Evolutionary conservation across 2,113 vertebrate species (phyloP).

Genomic region (Brachyhypopomus occidentalis): DNA sequence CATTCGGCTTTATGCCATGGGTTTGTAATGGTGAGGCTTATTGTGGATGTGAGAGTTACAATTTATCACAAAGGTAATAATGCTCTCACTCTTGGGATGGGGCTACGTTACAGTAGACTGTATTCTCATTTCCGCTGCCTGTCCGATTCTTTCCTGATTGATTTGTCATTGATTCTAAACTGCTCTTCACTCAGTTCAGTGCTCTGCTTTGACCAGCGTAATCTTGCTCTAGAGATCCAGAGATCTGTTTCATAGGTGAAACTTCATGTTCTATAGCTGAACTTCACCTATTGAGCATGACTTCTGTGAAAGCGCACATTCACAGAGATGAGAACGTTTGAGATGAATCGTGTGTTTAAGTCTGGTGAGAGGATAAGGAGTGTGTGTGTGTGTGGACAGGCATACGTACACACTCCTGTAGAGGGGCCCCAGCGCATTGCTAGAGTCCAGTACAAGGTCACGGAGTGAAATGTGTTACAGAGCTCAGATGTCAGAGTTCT

Average conservation of each 20-base stretch:
- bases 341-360: neutral
- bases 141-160: neutral
- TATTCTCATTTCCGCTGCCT: conserved; percentile 41
- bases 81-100: neutral
- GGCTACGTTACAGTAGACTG: neutral
- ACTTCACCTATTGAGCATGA: neutral
- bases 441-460: conserved; percentile 23
- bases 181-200: neutral
- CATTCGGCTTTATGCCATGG: neutral
- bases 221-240: neutral
- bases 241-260: neutral
- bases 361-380: neutral
- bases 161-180: neutral
- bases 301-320: too few species aligned
- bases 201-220: neutral
- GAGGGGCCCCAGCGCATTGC: neutral
- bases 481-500: conserved; percentile 47
- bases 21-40: neutral
- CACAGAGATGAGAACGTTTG: too few species aligned
- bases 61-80: conserved; percentile 4
- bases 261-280: neutral
- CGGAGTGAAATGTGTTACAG: conserved; percentile 1
- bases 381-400: conserved; percentile 5
- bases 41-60: neutral
- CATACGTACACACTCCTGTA: neutral